These are phyloP conservation scores for Morelia viridis DNA, from an alignment of 2,797 vertebrate species.

Conservation along the genomic window DNA sequence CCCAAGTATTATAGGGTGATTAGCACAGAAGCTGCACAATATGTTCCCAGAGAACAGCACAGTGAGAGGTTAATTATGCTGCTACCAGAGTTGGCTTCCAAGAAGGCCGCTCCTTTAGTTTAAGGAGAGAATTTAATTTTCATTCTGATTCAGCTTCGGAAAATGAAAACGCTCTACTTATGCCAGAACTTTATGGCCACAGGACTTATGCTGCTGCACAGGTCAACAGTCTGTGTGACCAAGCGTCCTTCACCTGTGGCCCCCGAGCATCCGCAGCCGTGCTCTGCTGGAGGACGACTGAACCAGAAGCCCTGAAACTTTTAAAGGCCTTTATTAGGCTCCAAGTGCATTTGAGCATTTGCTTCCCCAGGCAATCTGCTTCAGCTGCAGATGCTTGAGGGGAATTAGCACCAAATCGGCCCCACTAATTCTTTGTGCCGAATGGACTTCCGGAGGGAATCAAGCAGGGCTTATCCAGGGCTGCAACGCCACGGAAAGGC, in stretches of 20 bases:
- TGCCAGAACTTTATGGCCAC: slow-evolving; percentile 50
- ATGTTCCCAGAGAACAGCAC: slow-evolving; percentile 65
- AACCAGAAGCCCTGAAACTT: neutral
- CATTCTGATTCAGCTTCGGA: slow-evolving; percentile 57
- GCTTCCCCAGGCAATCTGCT: neutral
- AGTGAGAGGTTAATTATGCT: slow-evolving; percentile 70
- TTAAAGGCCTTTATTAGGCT: neutral
- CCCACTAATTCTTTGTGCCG: neutral
- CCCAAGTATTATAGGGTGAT: slow-evolving; percentile 56
- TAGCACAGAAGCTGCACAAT: slow-evolving; percentile 57
- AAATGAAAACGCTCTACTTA: slow-evolving; percentile 45
- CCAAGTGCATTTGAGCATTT: neutral
- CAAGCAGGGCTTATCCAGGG: accelerated
- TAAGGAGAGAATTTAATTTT: slow-evolving; percentile 66
- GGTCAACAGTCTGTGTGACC: slow-evolving; percentile 59
- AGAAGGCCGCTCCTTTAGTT: slow-evolving; percentile 56
- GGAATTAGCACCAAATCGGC: slow-evolving; percentile 40
- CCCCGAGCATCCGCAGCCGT: neutral
- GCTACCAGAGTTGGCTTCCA: slow-evolving; percentile 59
- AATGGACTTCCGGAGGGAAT: neutral
- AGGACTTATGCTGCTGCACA: slow-evolving; percentile 50
- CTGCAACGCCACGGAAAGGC: accelerated
- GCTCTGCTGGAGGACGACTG: neutral
- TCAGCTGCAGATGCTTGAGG: slow-evolving; percentile 21
- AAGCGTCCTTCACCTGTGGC: slow-evolving; percentile 56